These are phyloP conservation scores for Psephotus haematonotus DNA, from an alignment of 2,113 vertebrate genomes.

Conservation along the genomic window DNA sequence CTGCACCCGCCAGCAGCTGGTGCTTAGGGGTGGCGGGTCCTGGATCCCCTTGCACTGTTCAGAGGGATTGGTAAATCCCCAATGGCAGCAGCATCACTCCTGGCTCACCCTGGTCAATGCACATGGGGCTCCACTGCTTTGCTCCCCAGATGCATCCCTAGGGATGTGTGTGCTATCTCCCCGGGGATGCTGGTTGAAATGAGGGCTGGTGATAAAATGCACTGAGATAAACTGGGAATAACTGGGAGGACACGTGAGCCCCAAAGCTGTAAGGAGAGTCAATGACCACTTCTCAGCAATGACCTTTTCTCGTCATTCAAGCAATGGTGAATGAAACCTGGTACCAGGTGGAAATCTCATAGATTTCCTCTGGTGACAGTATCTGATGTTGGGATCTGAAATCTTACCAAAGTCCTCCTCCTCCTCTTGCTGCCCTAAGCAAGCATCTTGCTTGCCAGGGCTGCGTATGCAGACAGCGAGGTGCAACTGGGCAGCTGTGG, in stretches of 20 bases:
- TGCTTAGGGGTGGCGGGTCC: rapidly evolving
- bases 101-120: rapidly evolving
- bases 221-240: neutral
- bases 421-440: neutral
- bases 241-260: neutral
- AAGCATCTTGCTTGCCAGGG: rapidly evolving
- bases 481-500: neutral
- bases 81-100: rapidly evolving
- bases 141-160: neutral
- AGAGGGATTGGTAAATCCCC: neutral
- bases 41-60: rapidly evolving
- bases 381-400: neutral
- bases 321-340: neutral
- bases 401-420: neutral
- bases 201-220: neutral
- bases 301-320: rapidly evolving
- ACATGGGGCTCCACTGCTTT: rapidly evolving
- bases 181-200: rapidly evolving
- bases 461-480: rapidly evolving
- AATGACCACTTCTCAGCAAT: rapidly evolving
- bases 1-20: neutral
- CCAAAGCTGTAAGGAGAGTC: neutral
- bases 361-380: neutral
- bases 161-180: neutral
- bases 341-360: neutral